phyloP scores from a whole-genome alignment of 2,113 vertebrate species.

The Rhodinocichla rosea region DNA sequence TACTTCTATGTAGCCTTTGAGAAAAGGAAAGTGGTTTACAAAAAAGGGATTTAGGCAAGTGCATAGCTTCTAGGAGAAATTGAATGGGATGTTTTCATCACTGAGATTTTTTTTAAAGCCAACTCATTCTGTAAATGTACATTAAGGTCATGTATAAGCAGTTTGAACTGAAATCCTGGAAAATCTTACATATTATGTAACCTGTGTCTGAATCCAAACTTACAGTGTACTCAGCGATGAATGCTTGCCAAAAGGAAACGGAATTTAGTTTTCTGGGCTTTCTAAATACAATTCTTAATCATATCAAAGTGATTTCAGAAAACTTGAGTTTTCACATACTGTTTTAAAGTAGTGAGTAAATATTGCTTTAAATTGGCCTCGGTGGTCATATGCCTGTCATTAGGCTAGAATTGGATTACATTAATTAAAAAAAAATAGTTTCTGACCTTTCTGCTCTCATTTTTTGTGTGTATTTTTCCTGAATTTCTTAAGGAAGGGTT shows the following conservation, averaged over 20 bases:
- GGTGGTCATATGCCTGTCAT: constrained; percentile 60
- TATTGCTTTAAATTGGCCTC: constrained; percentile 64
- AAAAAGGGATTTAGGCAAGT: not conserved
- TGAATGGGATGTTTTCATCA: constrained; percentile 38
- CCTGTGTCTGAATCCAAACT: not conserved
- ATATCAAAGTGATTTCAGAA: constrained; percentile 48
- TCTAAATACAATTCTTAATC: constrained; percentile 42
- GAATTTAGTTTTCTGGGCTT: constrained; percentile 3
- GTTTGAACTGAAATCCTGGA: not conserved
- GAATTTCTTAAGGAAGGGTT: constrained; percentile 83
- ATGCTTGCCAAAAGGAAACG: not conserved
- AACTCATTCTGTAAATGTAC: constrained; percentile 14
- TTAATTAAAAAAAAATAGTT: constrained; percentile 73
- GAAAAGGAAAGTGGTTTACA: constrained; percentile 12
- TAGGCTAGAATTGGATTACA: constrained; percentile 69
- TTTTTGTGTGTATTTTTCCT: constrained; percentile 71
- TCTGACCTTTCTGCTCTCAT: constrained; percentile 74
- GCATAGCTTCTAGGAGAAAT: constrained; percentile 4
- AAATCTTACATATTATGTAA: constrained; percentile 14
- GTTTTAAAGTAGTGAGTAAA: constrained; percentile 64
- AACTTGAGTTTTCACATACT: constrained; percentile 2
- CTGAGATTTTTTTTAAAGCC: constrained; percentile 14
- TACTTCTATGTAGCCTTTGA: not conserved
- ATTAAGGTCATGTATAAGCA: not conserved
- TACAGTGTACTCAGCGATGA: not conserved